These are phyloP conservation scores for Molorchus minor DNA, from an alignment of 2,888 invertebrate genomes.

Conservation along the genomic window DNA sequence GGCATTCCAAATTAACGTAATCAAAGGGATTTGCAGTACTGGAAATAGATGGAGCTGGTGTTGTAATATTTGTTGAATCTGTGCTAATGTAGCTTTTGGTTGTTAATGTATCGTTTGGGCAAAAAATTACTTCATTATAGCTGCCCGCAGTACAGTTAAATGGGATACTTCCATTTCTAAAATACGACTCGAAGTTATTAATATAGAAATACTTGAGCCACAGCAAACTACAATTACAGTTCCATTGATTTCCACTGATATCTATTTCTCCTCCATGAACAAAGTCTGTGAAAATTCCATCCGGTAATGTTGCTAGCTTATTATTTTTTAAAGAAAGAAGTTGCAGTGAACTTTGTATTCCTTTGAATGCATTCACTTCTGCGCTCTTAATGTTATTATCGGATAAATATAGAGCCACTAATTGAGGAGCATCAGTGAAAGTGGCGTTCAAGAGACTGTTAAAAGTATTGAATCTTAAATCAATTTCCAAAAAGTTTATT, in stretches of 20 bases:
- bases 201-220: slow-evolving; percentile 33
- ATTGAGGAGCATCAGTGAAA: slow-evolving; percentile 9
- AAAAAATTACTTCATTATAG: slow-evolving; percentile 27
- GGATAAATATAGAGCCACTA: slow-evolving; percentile 11
- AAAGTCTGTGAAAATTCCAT: slow-evolving; percentile 19
- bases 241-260: slow-evolving; percentile 29
- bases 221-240: slow-evolving; percentile 27
- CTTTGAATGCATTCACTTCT: slow-evolving; percentile 17
- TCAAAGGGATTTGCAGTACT: background rate
- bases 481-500: slow-evolving; percentile 3
- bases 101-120: slow-evolving; percentile 20
- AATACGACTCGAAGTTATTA: slow-evolving; percentile 13
- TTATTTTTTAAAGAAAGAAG: slow-evolving; percentile 16
- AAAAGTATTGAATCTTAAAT: slow-evolving; percentile 24
- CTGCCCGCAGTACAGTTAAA: slow-evolving; percentile 23
- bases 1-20: slow-evolving; percentile 19
- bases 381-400: slow-evolving; percentile 5
- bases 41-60: background rate
- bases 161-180: slow-evolving; percentile 11
- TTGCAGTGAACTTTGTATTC: slow-evolving; percentile 1
- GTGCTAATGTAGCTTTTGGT: background rate
- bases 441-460: background rate
- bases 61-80: background rate
- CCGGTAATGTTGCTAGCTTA: slow-evolving; percentile 15
- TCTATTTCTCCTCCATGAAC: slow-evolving; percentile 14